Base-by-base conservation (phyloP, 2,888 invertebrate species). In the Incurvaria masculella region DNA sequence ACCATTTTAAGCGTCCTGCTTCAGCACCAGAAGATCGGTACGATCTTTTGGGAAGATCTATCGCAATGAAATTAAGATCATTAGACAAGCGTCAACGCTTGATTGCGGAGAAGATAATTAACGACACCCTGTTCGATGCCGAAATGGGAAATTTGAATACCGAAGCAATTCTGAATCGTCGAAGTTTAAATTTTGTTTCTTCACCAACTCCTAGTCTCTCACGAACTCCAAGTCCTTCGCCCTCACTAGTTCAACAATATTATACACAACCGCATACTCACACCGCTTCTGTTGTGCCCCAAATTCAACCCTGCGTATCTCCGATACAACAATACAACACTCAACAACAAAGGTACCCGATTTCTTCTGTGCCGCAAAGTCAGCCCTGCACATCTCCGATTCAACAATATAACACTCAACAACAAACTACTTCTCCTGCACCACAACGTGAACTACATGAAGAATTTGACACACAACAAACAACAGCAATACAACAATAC, bases 61-160 rank as follows among this genome's bases (percentile, higher is more conserved):
- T 49, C 38, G 52, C 52, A 23, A 44, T 49, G 11, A 49, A 47
- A 48, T 45, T 52, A 46, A 46, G 49, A 43, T 33, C 44, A 41
- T 23, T 49, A 19, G 38, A 46, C 20, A 48, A 42, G 40, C 41
- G 43, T 19, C 50, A 50, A 44, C 45, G 50, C 18, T 42, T 55
- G 26, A 52, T 54, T 40, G 54, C 53, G 8, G 54, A 55, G n/a
- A n/a, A n/a, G n/a, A n/a, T n/a, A n/a, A n/a, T n/a, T n/a, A n/a
- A n/a, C n/a, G n/a, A n/a, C n/a, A n/a, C 50, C 19, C 21, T 56
- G 14, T 55, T 54, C 33, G 49, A 56, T 18, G 56, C 52, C n/a
- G 51, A 55, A 51, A 21, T 52, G 51, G 55, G 56, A 49, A 57
- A 45, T 51, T 51, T 51, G 45, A 50, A 27, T 45, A 45, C 45